Conservation (phyloP, 2,888 invertebrate species). For the Electrophaes corylata region DNA sequence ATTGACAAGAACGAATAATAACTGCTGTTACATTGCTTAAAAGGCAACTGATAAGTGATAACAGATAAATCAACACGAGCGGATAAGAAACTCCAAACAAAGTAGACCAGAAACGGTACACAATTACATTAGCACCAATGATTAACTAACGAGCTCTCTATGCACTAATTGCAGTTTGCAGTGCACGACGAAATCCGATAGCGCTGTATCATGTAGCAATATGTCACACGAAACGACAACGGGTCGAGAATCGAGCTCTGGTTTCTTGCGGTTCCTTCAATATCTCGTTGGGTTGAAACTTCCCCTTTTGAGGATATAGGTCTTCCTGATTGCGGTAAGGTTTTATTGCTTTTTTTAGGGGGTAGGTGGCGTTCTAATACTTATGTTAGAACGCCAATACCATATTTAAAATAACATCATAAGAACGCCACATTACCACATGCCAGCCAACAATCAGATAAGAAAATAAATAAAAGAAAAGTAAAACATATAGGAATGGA, state of each 20-base stretch:
- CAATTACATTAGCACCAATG: slow-evolving; percentile 35
- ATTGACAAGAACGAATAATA: background rate
- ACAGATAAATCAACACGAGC: slow-evolving; percentile 7
- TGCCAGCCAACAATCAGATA: too few species aligned
- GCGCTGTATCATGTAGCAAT: slow-evolving; percentile 66
- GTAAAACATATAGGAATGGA: too few species aligned
- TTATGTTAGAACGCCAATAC: background rate
- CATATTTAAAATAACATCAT: too few species aligned
- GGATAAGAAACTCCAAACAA: slow-evolving; percentile 20
- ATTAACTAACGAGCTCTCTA: slow-evolving; percentile 51
- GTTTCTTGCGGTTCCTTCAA: slow-evolving; percentile 66
- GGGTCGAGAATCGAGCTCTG: slow-evolving; percentile 50
- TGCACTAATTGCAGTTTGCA: slow-evolving; percentile 72
- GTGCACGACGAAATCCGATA: slow-evolving; percentile 67
- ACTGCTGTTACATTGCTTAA: background rate
- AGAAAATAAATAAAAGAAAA: too few species aligned
- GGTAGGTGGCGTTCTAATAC: too few species aligned
- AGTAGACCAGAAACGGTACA: slow-evolving; percentile 42
- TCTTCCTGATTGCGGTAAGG: slow-evolving; percentile 27
- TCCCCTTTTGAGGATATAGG: slow-evolving; percentile 38
- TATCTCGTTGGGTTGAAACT: slow-evolving; percentile 54
- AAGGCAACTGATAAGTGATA: slow-evolving; percentile 5
- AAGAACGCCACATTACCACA: too few species aligned
- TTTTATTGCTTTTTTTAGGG: slow-evolving; percentile 20
- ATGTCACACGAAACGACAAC: slow-evolving; percentile 68